Evolutionary conservation across 1,140 invertebrate genomes (phyloP), one percentile per base, ranked within the genome.

Genomic region (Hyles euphorbiae): DNA sequence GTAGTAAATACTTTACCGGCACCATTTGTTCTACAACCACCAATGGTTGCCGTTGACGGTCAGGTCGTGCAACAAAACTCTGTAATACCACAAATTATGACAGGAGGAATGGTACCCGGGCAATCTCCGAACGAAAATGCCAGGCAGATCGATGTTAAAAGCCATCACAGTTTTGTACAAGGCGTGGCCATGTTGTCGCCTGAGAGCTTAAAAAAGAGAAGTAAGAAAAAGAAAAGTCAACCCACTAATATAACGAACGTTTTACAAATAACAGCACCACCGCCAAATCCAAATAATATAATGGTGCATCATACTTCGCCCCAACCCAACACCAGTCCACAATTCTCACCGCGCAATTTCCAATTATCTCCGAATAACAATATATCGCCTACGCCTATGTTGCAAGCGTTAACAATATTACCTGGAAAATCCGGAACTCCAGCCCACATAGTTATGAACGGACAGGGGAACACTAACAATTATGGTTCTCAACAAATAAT

Each of bases 1-100:
- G 90, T 97, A 7, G 93, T 97, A 1, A 97, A 97, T 72, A 93
- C 95, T 0, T 89, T 97, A 62, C 94, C 94, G 62, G 92, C 94
- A 12, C 95, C 95, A 0, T 94, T 96, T 52, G 91, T 96, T 6
- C 92, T 97, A 51, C 95, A 95, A 82, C 94, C 94, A 3, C 91
- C 94, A 3, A 92, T 94, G 50, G 92, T 94, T 86, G 90, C 92
- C 3, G 90, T 93, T 5, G 93, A 95, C 84, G 92, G 93, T 60
- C 76, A 93, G 90, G 90, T 92, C 9, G 91, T 94, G n/a, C 90
- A 92, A 60, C 93, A 93, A 63, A 93, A 93, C 61, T 86, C 92
- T 46, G 92, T 93, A 51, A 83, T 94, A 72, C 93, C 93, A 3
- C 93, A 94, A 74, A 90, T 94, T 6, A 91, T 93, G 0, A 89